These are phyloP conservation scores for Seriola dumerili DNA, from an alignment of 2,113 vertebrate species.

Conservation along the genomic window DNA sequence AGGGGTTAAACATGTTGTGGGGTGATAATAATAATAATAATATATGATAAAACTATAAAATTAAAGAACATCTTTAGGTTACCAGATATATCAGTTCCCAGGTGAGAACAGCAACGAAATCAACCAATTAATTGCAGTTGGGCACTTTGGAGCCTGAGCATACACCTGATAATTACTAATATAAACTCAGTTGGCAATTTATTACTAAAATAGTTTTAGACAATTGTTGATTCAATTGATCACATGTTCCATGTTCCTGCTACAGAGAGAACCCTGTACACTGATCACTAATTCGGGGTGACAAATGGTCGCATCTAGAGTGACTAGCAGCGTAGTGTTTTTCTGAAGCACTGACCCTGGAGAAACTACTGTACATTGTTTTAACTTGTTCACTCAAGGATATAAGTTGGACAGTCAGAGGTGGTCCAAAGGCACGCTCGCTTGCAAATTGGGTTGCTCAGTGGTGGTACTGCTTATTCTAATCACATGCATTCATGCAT, in stretches of 20 bases:
- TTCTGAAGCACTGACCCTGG: constrained; percentile 1
- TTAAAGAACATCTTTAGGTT: no score
- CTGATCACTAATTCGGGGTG: background rate
- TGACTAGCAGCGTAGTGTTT: background rate
- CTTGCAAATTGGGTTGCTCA: constrained; percentile 49
- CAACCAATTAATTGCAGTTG: no score
- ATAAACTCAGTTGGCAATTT: no score
- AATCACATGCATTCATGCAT: constrained; percentile 50
- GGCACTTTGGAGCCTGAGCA: no score
- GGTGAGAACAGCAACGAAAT: no score
- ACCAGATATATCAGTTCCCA: no score
- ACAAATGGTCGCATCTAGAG: background rate
- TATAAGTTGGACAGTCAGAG: constrained; percentile 2
- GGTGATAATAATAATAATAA: no score
- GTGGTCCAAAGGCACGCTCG: constrained; percentile 11
- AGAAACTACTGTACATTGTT: constrained; percentile 8
- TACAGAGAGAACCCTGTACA: background rate
- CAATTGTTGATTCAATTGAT: no score
- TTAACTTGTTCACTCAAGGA: constrained; percentile 24
- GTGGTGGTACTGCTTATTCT: constrained; percentile 17
- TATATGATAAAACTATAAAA: no score
- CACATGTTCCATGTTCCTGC: background rate
- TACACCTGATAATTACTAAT: no score
- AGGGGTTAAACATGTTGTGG: no score
- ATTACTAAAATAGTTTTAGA: no score